Conservation (phyloP, 2,113 vertebrate genomes). For the Tragelaphus imberbis region DNA sequence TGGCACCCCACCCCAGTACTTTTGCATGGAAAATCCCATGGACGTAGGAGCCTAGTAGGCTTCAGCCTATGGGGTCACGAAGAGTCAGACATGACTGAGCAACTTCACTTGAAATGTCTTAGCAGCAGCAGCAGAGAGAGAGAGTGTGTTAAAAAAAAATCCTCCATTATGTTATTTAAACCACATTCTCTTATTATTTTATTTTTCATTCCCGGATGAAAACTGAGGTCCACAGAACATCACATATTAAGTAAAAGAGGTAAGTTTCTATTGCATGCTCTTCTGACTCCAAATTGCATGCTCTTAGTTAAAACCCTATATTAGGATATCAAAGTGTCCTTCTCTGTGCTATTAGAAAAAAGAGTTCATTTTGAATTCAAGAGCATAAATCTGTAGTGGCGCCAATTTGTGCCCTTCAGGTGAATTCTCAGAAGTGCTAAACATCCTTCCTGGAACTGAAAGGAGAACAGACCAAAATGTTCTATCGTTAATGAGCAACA, state of each 20-base stretch:
- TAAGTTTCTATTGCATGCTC: accelerated
- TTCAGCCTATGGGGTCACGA: too few relatives aligned
- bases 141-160: background rate
- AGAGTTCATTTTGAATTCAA: background rate
- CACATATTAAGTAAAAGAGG: background rate
- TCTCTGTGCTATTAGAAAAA: background rate
- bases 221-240: background rate
- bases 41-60: too few relatives aligned
- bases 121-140: background rate
- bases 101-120: too few relatives aligned
- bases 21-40: too few relatives aligned
- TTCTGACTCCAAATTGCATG: background rate
- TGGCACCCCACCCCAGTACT: too few relatives aligned
- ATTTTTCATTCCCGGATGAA: background rate
- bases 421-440: background rate
- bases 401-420: background rate
- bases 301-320: background rate
- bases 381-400: background rate
- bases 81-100: too few relatives aligned
- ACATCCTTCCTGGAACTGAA: background rate
- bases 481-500: background rate
- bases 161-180: background rate
- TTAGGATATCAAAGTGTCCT: background rate
- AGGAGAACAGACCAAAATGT: too few relatives aligned
- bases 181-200: background rate